A percentile compares a stretch with the other conserved stretches of the same genome.
phyloP scores from a whole-genome alignment of 2,888 invertebrate genomes.

The Caenorhabditis zanzibari region DNA sequence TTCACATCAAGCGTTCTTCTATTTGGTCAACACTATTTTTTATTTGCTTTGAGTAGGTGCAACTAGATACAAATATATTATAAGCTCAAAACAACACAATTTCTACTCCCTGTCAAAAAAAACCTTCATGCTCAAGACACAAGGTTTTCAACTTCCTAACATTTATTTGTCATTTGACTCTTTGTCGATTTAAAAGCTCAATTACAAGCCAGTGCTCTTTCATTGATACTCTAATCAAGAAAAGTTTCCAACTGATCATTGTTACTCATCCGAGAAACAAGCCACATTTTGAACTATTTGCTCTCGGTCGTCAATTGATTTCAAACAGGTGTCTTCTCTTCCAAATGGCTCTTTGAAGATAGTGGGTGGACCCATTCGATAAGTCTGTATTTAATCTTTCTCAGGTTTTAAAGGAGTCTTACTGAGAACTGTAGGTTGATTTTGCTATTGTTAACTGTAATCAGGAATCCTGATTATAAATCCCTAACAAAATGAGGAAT shows the following conservation, averaged over 20 bases:
- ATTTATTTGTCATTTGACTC: conserved; percentile 17
- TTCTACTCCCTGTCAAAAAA: neutral
- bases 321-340: neutral
- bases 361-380: neutral
- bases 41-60: conserved; percentile 29
- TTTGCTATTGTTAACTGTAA: too few species aligned
- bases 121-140: neutral
- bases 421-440: too few species aligned
- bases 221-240: conserved; percentile 24
- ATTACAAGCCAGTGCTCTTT: conserved; percentile 20
- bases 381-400: neutral
- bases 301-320: conserved; percentile 37
- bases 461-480: too few species aligned
- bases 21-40: conserved; percentile 18
- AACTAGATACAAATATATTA: conserved; percentile 18
- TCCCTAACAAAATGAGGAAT: too few species aligned
- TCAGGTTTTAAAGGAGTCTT: neutral
- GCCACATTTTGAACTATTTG: conserved; percentile 55
- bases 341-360: neutral
- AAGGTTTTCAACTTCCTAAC: neutral
- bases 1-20: conserved; percentile 18
- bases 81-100: conserved; percentile 13
- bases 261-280: conserved; percentile 16
- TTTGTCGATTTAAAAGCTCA: conserved; percentile 13
- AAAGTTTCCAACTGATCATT: conserved; percentile 5